These are phyloP conservation scores for Ruditapes philippinarum DNA, from an alignment of 1,140 invertebrate species.

Conservation along the genomic window DNA sequence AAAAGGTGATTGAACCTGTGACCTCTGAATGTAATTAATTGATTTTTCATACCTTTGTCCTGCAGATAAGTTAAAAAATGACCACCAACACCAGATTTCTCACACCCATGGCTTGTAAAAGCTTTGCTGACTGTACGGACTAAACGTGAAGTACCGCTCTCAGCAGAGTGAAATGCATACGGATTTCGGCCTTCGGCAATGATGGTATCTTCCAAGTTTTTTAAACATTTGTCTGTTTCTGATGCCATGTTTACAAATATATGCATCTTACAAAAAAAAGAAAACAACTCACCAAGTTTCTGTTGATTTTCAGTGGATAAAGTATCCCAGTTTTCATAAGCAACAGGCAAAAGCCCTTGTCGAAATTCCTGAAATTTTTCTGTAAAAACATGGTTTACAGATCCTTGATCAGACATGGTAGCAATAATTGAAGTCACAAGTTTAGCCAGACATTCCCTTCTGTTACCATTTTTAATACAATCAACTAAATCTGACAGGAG, in stretches of 20 bases:
- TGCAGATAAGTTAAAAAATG: slow-evolving; percentile 13
- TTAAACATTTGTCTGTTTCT: slow-evolving; percentile 12
- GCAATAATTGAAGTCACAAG: not conserved
- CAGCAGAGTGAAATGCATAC: not conserved
- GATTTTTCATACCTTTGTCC: not conserved
- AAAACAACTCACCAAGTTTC: not conserved
- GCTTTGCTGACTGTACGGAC: not conserved
- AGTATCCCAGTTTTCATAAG: not conserved
- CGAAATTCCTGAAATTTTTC: not conserved
- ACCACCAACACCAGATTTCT: slow-evolving; percentile 17
- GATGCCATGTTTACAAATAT: slow-evolving; percentile 9
- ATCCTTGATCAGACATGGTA: too few species aligned
- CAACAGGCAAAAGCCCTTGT: not conserved
- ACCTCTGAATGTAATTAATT: slow-evolving; percentile 28
- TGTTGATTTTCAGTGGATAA: not conserved
- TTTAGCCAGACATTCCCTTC: not conserved
- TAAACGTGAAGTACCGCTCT: not conserved
- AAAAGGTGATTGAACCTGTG: slow-evolving; percentile 12
- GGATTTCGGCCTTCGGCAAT: slow-evolving; percentile 3
- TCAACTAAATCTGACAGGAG: not conserved
- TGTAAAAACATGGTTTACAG: slow-evolving; percentile 8
- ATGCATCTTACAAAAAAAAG: slow-evolving; percentile 27
- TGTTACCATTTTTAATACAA: not conserved
- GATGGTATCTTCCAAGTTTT: not conserved
- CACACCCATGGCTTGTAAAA: not conserved